Conservation (phyloP, 2,113 vertebrate species). For the Dissostichus mawsoni region DNA sequence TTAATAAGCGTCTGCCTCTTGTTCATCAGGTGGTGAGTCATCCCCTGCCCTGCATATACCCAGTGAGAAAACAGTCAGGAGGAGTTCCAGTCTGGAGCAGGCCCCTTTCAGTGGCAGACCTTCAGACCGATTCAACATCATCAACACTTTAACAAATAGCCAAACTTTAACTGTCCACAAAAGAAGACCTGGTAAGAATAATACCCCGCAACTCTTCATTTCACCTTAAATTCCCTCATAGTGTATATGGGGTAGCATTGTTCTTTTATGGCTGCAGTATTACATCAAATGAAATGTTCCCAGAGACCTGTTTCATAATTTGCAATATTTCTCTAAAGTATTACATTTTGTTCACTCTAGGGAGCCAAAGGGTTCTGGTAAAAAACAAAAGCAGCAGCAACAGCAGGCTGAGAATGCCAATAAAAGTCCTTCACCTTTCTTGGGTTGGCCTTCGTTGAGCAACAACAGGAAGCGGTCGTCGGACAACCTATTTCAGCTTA, state of each 20-base stretch:
- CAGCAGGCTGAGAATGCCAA: conserved; percentile 79
- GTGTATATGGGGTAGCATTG: neutral
- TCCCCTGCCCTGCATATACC: conserved; percentile 86
- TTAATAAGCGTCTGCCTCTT: neutral
- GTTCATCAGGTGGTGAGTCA: conserved; percentile 86
- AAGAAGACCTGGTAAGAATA: conserved; percentile 88
- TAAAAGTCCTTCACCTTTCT: conserved; percentile 83
- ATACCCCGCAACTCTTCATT: neutral
- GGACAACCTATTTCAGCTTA: conserved; percentile 92
- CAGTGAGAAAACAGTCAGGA: conserved; percentile 80
- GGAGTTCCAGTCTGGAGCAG: conserved; percentile 79
- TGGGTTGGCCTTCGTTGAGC: conserved; percentile 87
- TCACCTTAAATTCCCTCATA: neutral
- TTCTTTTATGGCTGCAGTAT: neutral
- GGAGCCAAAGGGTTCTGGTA: conserved; percentile 85
- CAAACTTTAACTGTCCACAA: conserved; percentile 78
- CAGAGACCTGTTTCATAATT: neutral
- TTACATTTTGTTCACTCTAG: conserved; percentile 60
- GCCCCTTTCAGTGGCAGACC: conserved; percentile 79
- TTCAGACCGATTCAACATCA: conserved; percentile 74
- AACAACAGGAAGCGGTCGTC: conserved; percentile 87
- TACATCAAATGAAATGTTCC: neutral
- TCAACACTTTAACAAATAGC: conserved; percentile 41
- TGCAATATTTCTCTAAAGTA: neutral
- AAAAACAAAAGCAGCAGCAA: conserved; percentile 83